A percentile compares a stretch with the other conserved stretches of the same genome.
phyloP scores from a whole-genome alignment of 2,113 vertebrate genomes.

The Hepsetus odoe region DNA sequence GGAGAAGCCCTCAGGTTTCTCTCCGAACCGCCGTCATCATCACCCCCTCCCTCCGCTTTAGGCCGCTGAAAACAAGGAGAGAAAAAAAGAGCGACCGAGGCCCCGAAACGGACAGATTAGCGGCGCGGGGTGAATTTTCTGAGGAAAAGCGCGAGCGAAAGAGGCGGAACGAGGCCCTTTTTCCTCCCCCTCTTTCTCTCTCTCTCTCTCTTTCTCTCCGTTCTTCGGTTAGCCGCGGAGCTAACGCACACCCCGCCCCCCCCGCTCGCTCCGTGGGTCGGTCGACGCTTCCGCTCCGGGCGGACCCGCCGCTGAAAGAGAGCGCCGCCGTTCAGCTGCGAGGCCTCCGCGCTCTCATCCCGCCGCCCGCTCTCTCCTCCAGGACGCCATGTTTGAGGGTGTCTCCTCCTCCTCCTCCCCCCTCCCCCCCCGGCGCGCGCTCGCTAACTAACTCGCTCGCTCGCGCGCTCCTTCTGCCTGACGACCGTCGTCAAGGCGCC shows the following conservation, averaged over 20 bases:
- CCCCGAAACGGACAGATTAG: too few species aligned
- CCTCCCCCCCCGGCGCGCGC: slow-evolving; percentile 28
- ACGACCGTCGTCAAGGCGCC: slow-evolving; percentile 24
- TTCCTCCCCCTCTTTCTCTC: slow-evolving; percentile 66
- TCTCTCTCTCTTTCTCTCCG: slow-evolving; percentile 71
- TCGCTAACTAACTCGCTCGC: slow-evolving; percentile 8
- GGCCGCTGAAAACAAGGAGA: background rate
- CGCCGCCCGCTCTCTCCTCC: slow-evolving; percentile 77
- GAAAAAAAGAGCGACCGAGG: slow-evolving; percentile 18
- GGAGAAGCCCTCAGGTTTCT: slow-evolving; percentile 69
- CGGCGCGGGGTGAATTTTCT: too few species aligned
- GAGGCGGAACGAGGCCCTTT: slow-evolving; percentile 53
- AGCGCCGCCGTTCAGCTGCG: slow-evolving; percentile 32
- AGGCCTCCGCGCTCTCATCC: slow-evolving; percentile 72
- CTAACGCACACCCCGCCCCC: too few species aligned
- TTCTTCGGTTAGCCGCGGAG: slow-evolving; percentile 65
- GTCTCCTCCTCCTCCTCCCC: slow-evolving; percentile 63
- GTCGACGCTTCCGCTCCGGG: slow-evolving; percentile 81
- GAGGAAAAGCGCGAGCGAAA: background rate
- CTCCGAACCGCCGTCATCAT: slow-evolving; percentile 69
- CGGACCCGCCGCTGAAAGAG: slow-evolving; percentile 44
- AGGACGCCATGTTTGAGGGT: slow-evolving; percentile 85
- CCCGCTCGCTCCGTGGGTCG: slow-evolving; percentile 59
- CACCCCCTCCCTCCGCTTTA: too few species aligned
- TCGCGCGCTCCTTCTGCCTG: slow-evolving; percentile 50